Conservation (phyloP, 2,888 invertebrate genomes). For the Dorcus parallelipipedus region DNA sequence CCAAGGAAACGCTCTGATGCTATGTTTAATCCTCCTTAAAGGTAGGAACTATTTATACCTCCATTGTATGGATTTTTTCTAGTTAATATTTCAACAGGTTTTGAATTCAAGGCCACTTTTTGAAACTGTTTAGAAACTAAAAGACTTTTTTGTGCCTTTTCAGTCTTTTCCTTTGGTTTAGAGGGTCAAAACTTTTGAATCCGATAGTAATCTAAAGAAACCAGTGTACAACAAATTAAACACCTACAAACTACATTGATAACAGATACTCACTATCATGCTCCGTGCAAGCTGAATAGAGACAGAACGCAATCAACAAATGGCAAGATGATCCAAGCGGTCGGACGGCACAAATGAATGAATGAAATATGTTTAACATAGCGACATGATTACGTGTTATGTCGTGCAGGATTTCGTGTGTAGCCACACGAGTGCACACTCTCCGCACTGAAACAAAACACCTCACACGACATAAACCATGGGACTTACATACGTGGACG, state of each 20-base stretch:
- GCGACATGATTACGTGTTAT: slow-evolving; percentile 32
- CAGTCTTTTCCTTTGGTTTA: too few species aligned
- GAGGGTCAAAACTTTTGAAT: too few species aligned
- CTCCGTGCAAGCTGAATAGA: slow-evolving; percentile 82
- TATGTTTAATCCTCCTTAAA: too few species aligned
- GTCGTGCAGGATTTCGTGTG: slow-evolving; percentile 26
- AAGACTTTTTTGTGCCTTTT: too few species aligned
- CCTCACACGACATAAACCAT: slow-evolving; percentile 29
- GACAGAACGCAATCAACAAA: slow-evolving; percentile 62
- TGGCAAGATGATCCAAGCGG: slow-evolving; percentile 43
- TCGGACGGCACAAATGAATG: slow-evolving; percentile 46
- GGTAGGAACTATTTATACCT: too few species aligned
- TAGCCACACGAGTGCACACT: slow-evolving; percentile 31
- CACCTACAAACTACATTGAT: slow-evolving; percentile 9
- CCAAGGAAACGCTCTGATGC: too few species aligned
- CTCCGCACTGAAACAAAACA: slow-evolving; percentile 32
- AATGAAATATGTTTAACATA: slow-evolving; percentile 40
- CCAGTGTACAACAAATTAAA: slow-evolving; percentile 14
- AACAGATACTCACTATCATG: slow-evolving; percentile 80
- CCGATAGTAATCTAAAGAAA: slow-evolving; percentile 7
- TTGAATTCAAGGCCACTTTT: too few species aligned
- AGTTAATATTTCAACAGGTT: too few species aligned
- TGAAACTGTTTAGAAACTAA: too few species aligned
- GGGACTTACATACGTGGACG: slow-evolving; percentile 64
- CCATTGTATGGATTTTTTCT: too few species aligned